A percentile compares a stretch with the other conserved stretches of the same genome.
Evolutionary conservation across 2,888 invertebrate species (phyloP).

Genomic region (Acanthosoma haemorrhoidale): DNA sequence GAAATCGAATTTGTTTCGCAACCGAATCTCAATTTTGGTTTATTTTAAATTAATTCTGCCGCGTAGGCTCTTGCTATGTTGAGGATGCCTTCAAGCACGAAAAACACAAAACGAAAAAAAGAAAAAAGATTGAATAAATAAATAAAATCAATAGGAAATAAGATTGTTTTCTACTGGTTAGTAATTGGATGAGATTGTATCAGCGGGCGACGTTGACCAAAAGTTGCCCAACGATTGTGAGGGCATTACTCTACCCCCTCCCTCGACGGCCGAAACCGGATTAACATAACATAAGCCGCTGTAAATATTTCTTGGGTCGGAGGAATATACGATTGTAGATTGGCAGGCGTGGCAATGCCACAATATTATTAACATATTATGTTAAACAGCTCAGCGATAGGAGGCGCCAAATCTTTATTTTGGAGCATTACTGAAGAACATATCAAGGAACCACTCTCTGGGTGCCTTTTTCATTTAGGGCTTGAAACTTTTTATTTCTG

Average conservation of each 20-base stretch:
- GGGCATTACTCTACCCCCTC: slow-evolving; percentile 2
- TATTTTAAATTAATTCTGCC: too few relatives aligned
- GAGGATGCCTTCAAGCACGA: too few relatives aligned
- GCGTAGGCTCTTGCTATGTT: too few relatives aligned
- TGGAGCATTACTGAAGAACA: too few relatives aligned
- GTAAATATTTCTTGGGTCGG: not conserved
- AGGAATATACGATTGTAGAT: not conserved
- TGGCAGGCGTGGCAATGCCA: not conserved
- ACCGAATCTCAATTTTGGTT: too few relatives aligned
- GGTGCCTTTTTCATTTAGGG: too few relatives aligned
- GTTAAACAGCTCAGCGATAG: too few relatives aligned
- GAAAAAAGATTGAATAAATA: not conserved
- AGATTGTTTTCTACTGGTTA: slow-evolving; percentile 9
- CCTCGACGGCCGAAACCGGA: not conserved
- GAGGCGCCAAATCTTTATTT: too few relatives aligned
- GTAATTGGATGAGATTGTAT: slow-evolving; percentile 23
- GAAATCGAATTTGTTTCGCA: too few relatives aligned
- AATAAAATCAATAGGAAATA: not conserved
- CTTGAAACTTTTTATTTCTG: too few relatives aligned
- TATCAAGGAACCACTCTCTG: too few relatives aligned
- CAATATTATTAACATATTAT: not conserved
- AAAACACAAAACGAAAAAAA: too few relatives aligned
- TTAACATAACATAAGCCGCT: slow-evolving; percentile 1
- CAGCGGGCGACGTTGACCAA: not conserved
- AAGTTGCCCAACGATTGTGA: slow-evolving; percentile 18